Conservation (phyloP, 2,113 vertebrate species). For the Oreotrochilus melanogaster region DNA sequence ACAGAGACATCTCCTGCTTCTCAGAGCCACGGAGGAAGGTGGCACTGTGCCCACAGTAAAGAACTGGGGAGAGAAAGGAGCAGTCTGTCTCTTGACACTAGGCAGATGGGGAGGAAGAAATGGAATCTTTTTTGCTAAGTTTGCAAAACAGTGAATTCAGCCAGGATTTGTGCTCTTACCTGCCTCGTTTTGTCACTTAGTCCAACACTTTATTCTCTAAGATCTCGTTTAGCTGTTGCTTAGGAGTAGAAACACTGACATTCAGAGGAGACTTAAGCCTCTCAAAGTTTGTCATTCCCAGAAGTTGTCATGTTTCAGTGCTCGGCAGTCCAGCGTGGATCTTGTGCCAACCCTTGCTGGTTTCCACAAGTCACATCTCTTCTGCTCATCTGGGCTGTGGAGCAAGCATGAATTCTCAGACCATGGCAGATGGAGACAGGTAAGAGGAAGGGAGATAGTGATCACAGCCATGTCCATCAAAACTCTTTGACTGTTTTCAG, state of each 20-base stretch:
- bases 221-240: not conserved
- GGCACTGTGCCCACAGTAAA: not conserved
- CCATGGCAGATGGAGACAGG: not conserved
- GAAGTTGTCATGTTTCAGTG: not conserved
- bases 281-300: not conserved
- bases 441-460: not conserved
- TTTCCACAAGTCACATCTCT: conserved; percentile 17
- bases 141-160: not conserved
- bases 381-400: not conserved
- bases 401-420: not conserved
- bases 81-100: not conserved
- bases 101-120: not conserved
- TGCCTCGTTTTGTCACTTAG: not conserved
- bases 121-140: not conserved
- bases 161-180: not conserved
- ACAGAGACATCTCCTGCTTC: not conserved
- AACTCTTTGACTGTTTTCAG: not conserved
- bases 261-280: not conserved
- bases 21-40: not conserved
- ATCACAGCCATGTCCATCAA: not conserved
- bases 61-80: not conserved
- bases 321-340: not conserved
- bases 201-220: not conserved
- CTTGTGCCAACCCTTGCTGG: not conserved
- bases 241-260: not conserved